A percentile compares a stretch with the other conserved stretches of the same genome.
phyloP scores from a whole-genome alignment of 2,888 invertebrate genomes.

The Phorcus lineatus region DNA sequence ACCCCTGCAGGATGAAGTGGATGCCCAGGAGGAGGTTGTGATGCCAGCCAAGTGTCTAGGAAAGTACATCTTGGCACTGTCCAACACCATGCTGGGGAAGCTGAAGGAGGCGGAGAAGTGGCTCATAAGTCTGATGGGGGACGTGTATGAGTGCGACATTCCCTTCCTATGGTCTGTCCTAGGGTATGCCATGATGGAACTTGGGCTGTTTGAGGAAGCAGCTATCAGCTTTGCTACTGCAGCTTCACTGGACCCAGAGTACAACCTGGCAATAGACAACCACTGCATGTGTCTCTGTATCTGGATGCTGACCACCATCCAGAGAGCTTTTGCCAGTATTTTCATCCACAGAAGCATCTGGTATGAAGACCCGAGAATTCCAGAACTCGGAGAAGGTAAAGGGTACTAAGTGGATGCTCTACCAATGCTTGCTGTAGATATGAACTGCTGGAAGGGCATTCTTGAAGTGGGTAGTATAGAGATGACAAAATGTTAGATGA shows the following conservation, averaged over 20 bases:
- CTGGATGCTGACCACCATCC: constrained; percentile 47
- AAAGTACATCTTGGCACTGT: constrained; percentile 70
- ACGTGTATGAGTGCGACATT: constrained; percentile 59
- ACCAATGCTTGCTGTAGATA: no score
- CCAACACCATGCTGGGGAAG: constrained; percentile 64
- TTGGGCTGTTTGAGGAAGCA: constrained; percentile 69
- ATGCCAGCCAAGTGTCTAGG: constrained; percentile 67
- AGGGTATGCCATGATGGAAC: constrained; percentile 72
- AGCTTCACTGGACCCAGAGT: constrained; percentile 60
- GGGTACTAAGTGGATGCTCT: neutral
- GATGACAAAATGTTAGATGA: no score
- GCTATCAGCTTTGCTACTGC: constrained; percentile 67
- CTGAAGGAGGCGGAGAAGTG: constrained; percentile 63
- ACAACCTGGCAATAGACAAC: constrained; percentile 67
- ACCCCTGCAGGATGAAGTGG: constrained; percentile 71
- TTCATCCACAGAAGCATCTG: constrained; percentile 42
- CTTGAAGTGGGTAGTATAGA: no score
- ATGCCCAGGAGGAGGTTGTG: constrained; percentile 71
- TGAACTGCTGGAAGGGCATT: no score
- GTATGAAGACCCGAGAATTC: constrained; percentile 37
- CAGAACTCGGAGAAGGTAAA: neutral
- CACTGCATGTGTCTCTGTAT: constrained; percentile 68
- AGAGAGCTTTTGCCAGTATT: constrained; percentile 55
- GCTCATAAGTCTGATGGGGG: constrained; percentile 61
- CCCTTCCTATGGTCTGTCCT: constrained; percentile 68